Base-by-base conservation (phyloP, 2,888 invertebrate genomes). In the Cynaeus angustus region DNA sequence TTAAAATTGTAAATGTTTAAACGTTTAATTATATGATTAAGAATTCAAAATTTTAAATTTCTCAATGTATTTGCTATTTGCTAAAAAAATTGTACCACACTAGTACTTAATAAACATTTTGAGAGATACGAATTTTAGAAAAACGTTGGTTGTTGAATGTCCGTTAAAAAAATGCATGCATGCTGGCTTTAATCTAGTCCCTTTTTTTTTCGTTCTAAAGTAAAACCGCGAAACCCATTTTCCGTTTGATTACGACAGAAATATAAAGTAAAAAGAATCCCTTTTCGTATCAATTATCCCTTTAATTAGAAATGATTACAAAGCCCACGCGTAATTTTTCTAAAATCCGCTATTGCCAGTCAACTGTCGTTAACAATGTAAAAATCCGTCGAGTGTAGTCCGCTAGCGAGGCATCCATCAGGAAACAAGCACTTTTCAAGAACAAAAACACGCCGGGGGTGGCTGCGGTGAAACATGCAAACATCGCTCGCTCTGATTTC, bases 401-500 rank as follows among this genome's bases (percentile, higher is more conserved):
- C 59, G 56, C 41, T 43, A 46, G 45, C 61, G 61, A 61, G 61
- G 61, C 61, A 66, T 59, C 67, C 67, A 58, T 67, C 68, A 68
- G 68, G 62, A 68, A 68, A 68, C 61, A 46, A 52, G 68, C 50
- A 68, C 55, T 50, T 68, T 64, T 56, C 43, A 68, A 64, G 64
- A 64, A 68, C 55, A 68, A 64, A 64, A 68, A 64, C 56, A 68
- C 53, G 56, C 52, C 45, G 58, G 65, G 65, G 58, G 58, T 50
- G 45, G 64, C 67, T 59, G 71, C 71, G 75, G 70, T 73, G 74
- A 74, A 78, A 77, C 75, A 77, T 74, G 77, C 79, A 79, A 79
- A 80, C 76, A 78, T 74, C 76, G 76, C 75, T 72, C 80, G 75
- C 79, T 75, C 78, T 77, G 81, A 81, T 83, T 83, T 82, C 82